A percentile compares a stretch with the other conserved stretches of the same genome.
phyloP scores from a whole-genome alignment of 1,140 invertebrate species.

The Papilio glaucus region DNA sequence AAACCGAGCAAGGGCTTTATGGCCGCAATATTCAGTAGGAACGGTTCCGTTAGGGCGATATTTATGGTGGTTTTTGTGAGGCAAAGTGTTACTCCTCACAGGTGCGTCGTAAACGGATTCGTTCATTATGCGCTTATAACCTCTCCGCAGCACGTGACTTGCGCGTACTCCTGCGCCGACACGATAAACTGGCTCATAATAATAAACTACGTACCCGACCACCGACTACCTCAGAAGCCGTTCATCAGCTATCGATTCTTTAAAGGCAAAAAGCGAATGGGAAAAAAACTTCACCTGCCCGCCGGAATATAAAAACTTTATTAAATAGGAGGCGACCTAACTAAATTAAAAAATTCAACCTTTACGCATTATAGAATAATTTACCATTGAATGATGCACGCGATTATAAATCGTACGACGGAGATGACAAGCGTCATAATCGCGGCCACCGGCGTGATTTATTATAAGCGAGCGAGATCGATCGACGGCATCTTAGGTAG shows the following conservation, averaged over 20 bases:
- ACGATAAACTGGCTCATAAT: slow-evolving; percentile 51
- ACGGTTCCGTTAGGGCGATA: slow-evolving; percentile 72
- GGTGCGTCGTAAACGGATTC: slow-evolving; percentile 73
- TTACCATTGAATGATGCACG: slow-evolving; percentile 57
- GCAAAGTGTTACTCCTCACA: slow-evolving; percentile 70
- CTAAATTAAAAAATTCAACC: slow-evolving; percentile 80
- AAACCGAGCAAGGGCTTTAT: slow-evolving; percentile 54
- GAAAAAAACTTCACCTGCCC: slow-evolving; percentile 69
- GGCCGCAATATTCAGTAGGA: slow-evolving; percentile 76
- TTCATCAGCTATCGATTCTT: slow-evolving; percentile 49
- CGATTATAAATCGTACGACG: slow-evolving; percentile 67
- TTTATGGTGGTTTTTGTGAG: slow-evolving; percentile 73
- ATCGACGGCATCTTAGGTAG: slow-evolving; percentile 77
- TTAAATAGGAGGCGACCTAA: slow-evolving; percentile 80
- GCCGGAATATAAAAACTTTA: slow-evolving; percentile 64
- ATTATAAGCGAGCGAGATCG: slow-evolving; percentile 73
- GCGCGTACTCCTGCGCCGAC: not conserved
- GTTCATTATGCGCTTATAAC: slow-evolving; percentile 59
- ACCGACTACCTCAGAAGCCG: slow-evolving; percentile 79
- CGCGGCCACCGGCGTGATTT: slow-evolving; percentile 62
- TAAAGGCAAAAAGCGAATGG: slow-evolving; percentile 47
- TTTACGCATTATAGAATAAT: slow-evolving; percentile 76
- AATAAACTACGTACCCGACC: slow-evolving; percentile 78
- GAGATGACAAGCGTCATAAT: slow-evolving; percentile 76
- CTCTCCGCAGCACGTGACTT: not conserved